These are phyloP conservation scores for Oryzias sinensis DNA, from an alignment of 2,797 vertebrate genomes.

Conservation along the genomic window DNA sequence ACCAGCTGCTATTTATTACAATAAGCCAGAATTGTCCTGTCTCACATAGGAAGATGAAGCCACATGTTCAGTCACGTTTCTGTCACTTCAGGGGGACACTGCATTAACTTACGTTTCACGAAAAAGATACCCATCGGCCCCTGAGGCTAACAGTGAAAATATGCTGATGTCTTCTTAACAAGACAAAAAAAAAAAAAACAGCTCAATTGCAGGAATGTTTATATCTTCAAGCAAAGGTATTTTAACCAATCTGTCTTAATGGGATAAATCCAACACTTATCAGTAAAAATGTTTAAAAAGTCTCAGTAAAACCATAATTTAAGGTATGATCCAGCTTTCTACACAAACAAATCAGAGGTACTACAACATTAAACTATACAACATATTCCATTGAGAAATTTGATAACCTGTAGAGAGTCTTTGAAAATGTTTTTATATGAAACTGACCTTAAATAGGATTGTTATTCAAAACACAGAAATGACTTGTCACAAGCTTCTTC, in stretches of 20 bases:
- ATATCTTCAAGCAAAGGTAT: neutral
- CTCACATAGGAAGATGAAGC: constrained; percentile 21
- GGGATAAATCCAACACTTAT: too few relatives aligned
- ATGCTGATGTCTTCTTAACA: neutral
- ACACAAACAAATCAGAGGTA: too few relatives aligned
- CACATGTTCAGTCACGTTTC: constrained; percentile 11
- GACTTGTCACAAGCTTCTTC: neutral
- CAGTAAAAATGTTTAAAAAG: too few relatives aligned
- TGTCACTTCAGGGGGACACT: constrained; percentile 13
- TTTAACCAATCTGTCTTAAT: neutral
- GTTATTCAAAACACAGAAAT: too few relatives aligned
- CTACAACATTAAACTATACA: too few relatives aligned
- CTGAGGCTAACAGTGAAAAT: neutral
- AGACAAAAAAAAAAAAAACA: neutral
- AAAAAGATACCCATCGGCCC: constrained; percentile 4
- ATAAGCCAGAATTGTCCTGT: constrained; percentile 42
- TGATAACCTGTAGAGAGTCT: too few relatives aligned
- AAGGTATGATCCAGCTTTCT: too few relatives aligned
- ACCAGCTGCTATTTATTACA: constrained; percentile 68
- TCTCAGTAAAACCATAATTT: too few relatives aligned
- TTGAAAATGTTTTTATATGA: too few relatives aligned
- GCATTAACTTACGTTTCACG: constrained; percentile 12
- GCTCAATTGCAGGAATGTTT: constrained; percentile 2
- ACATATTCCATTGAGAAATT: too few relatives aligned
- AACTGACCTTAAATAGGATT: too few relatives aligned